Evolutionary conservation across 2,113 vertebrate genomes (phyloP), one percentile per base, ranked within the genome.

Genomic region (Manacus vitellinus): DNA sequence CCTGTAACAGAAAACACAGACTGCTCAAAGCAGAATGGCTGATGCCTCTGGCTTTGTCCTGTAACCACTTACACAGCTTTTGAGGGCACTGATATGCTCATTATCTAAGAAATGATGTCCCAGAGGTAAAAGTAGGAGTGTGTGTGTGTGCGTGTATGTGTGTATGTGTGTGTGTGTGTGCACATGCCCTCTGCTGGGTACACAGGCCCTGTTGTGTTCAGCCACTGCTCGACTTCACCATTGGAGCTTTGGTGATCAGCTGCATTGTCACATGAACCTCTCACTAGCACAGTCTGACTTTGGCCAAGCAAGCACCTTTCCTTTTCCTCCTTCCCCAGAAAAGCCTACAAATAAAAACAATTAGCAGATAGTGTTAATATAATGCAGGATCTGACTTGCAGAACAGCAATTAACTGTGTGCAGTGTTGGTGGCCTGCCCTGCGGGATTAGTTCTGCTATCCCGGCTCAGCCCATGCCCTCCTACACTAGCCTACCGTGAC

Each of bases 41-140:
- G 54, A 37, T 44, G 52, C n/a, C 49, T 94, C 63, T 47, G 67
- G 51, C 65, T 87, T 86, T 89, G 58, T 88, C 66, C 54, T 75
- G 31, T 54, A 55, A 17, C 31, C 31, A 37, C 47, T 87, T 74
- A 68, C 2, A 65, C 31, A 56, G 44, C 58, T 72, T 92, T 67
- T 55, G 80, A 81, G 70, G 44, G 85, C 75, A 81, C 47, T 93
- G 52, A 93, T 94, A 24, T 16, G 46, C 76, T 92, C 90, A 80
- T 94, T 90, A 92, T 61, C 75, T 77, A 37, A 54, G 74, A 93
- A 96, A 95, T 83, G 0, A 41, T 80, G 92, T 93, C 92, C 79
- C 93, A 31, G 15, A 77, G 85, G 93, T 59, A 76, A 54, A 51
- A 61, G 74, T 10, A 43, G 74, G 58, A 70, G 39, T 1, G 28